Evolutionary conservation across 2,888 invertebrate genomes (phyloP).

Genomic region (Ectemnius lituratus): DNA sequence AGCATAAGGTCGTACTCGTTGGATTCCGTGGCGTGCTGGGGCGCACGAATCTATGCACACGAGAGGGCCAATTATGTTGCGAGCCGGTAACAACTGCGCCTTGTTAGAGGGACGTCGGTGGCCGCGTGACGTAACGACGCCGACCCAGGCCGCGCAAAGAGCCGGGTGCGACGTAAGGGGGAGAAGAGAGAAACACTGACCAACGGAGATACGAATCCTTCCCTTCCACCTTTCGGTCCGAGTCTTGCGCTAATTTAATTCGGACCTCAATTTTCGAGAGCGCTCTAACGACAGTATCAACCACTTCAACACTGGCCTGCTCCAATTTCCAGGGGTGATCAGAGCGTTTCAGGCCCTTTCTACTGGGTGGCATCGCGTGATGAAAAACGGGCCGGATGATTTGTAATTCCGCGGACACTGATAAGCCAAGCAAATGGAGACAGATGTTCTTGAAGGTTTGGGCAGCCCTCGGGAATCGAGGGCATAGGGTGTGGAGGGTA

Average conservation of each 20-base stretch:
- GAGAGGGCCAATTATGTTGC: conserved; percentile 73
- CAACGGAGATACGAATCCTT: conserved; percentile 50
- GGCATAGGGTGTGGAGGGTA: conserved; percentile 4
- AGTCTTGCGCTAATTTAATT: no score
- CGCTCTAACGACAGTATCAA: no score
- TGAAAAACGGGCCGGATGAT: neutral
- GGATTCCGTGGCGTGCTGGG: conserved; percentile 22
- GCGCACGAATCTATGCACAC: conserved; percentile 72
- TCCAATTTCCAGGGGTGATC: neutral
- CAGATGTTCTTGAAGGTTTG: neutral
- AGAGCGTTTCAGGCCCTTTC: neutral
- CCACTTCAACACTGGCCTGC: no score
- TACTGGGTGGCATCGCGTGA: conserved; percentile 3
- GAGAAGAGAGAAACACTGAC: conserved; percentile 22
- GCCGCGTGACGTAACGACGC: conserved; percentile 65
- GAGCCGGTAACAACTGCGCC: conserved; percentile 72
- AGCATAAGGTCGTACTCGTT: conserved; percentile 16
- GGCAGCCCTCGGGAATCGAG: neutral
- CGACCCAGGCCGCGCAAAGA: conserved; percentile 50
- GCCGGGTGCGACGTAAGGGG: conserved; percentile 46
- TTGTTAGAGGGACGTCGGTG: conserved; percentile 68
- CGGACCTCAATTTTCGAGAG: no score
- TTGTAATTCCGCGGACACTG: conserved; percentile 1
- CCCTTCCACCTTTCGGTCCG: conserved; percentile 6
- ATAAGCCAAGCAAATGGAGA: neutral